These are phyloP conservation scores for Latrodectus elegans DNA, from an alignment of 2,888 invertebrate genomes.

Conservation along the genomic window DNA sequence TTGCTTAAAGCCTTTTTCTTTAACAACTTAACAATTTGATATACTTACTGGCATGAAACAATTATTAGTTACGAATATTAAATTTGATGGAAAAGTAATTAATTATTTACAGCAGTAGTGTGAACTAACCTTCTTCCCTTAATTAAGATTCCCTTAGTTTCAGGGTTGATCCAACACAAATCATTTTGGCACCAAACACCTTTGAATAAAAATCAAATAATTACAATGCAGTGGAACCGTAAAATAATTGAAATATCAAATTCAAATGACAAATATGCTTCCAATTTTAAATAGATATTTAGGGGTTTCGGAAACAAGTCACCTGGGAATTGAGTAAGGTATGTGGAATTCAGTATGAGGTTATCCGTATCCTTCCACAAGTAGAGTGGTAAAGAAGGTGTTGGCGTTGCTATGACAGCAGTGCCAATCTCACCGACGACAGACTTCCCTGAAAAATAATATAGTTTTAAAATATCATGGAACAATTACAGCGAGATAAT, in stretches of 20 bases:
- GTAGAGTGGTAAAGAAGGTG: background rate
- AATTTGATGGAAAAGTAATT: too few relatives aligned
- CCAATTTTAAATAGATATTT: background rate
- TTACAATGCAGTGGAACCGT: background rate
- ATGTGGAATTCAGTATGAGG: background rate
- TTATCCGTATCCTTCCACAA: constrained; percentile 36
- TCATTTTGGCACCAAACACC: constrained; percentile 30
- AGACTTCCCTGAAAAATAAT: background rate
- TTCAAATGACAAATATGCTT: background rate
- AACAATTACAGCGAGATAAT: background rate
- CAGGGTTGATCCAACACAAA: constrained; percentile 18
- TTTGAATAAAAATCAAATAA: background rate
- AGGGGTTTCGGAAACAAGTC: background rate
- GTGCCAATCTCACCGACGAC: constrained; percentile 17
- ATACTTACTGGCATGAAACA: too few relatives aligned
- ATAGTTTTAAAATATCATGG: background rate
- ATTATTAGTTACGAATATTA: too few relatives aligned
- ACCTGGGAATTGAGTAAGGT: constrained; percentile 33
- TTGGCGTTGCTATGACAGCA: constrained; percentile 7
- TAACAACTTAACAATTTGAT: too few relatives aligned
- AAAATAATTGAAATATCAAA: background rate
- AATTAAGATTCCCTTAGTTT: constrained; percentile 18
- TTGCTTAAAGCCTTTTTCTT: too few relatives aligned
- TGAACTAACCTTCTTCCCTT: constrained; percentile 23
- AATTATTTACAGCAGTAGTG: too few relatives aligned